Evolutionary conservation across 2,797 vertebrate genomes (phyloP).

Genomic region (Nyctibius grandis): DNA sequence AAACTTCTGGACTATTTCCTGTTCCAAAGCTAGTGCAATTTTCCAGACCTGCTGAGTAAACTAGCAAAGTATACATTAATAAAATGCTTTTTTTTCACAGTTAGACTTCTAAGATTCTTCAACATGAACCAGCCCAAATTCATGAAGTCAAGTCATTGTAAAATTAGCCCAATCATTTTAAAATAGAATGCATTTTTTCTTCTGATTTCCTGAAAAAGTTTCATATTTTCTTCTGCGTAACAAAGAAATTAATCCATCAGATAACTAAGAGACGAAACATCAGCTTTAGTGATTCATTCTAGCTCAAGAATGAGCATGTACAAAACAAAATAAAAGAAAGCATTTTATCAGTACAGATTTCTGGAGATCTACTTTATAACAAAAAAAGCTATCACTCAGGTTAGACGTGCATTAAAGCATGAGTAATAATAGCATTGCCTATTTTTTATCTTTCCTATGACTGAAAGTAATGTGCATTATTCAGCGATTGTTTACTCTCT

Average conservation of each 20-base stretch:
- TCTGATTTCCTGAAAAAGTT: background rate
- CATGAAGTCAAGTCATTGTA: background rate
- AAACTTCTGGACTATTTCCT: background rate
- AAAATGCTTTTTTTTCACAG: background rate
- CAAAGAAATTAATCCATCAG: background rate
- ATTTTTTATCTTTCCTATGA: background rate
- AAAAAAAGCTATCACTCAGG: background rate
- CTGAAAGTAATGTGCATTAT: background rate
- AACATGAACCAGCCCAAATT: background rate
- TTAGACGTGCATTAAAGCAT: background rate
- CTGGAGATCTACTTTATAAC: background rate
- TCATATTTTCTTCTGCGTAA: background rate
- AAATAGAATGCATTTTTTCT: background rate
- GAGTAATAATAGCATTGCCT: background rate
- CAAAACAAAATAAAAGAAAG: background rate
- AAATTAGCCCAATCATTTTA: background rate
- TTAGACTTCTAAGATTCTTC: background rate
- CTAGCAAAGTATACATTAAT: background rate
- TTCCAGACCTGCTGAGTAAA: background rate
- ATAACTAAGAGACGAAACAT: background rate
- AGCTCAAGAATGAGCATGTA: background rate
- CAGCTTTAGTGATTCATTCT: background rate
- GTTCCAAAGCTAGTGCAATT: background rate
- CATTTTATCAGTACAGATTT: background rate
- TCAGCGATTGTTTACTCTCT: background rate